Conservation (phyloP, 53 echinoderm and acorn worm species). For the Apostichopus leukothele region DNA sequence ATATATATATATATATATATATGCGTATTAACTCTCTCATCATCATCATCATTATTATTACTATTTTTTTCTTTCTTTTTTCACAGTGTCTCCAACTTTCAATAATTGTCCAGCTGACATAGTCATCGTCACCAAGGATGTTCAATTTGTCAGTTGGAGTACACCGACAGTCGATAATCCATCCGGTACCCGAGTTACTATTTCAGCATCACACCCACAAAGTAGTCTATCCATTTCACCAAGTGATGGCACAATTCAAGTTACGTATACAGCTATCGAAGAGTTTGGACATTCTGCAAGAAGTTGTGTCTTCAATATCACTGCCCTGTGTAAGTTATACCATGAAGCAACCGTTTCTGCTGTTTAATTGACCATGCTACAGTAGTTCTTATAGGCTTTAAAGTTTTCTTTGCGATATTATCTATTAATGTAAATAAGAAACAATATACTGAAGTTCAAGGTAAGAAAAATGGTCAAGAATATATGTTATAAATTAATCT, state of each 20-base stretch:
- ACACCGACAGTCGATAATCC: not conserved
- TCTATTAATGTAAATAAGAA: no score
- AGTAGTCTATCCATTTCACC: not conserved
- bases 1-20: no score
- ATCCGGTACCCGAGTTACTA: not conserved
- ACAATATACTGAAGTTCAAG: no score
- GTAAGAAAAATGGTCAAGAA: no score
- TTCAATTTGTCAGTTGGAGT: not conserved
- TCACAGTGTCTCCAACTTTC: not conserved
- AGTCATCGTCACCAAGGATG: not conserved
- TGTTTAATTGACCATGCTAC: no score
- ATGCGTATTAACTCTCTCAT: no score
- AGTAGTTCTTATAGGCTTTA: no score
- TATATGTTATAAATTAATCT: no score
- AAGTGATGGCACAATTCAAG: not conserved
- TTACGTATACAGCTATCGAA: not conserved
- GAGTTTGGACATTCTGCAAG: not conserved
- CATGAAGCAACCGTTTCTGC: no score
- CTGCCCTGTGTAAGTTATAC: not conserved
- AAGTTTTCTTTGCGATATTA: no score
- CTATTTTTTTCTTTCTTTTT: not conserved
- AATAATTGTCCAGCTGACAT: not conserved
- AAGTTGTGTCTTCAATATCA: not conserved
- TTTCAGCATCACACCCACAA: not conserved
- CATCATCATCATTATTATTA: no score